Percentiles rank a stretch among this genome's conserved stretches.
Evolutionary conservation across 1,140 invertebrate species (phyloP).

Genomic region (Galendromus occidentalis): DNA sequence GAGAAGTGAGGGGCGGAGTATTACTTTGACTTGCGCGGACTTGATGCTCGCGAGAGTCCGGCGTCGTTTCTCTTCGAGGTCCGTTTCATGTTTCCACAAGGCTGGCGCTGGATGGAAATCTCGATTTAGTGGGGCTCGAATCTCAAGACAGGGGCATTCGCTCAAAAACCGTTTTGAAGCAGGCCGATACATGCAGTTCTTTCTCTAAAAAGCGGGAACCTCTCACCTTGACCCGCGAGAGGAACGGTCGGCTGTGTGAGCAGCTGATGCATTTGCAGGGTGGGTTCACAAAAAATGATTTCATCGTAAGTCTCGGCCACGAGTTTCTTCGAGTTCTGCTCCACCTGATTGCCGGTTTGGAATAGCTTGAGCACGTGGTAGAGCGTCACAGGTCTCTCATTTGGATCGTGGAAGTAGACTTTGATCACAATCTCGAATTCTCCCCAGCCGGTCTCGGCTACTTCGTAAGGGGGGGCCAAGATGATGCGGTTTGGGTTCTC

Average conservation of each 20-base stretch:
- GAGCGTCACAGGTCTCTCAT: conserved; percentile 57
- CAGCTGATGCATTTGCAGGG: conserved; percentile 17
- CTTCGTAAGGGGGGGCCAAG: conserved; percentile 89
- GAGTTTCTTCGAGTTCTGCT: conserved; percentile 38
- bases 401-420: conserved; percentile 91
- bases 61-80: not conserved
- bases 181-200: too few species aligned
- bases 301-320: conserved; percentile 92
- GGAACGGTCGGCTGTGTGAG: not conserved
- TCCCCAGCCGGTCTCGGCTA: conserved; percentile 97
- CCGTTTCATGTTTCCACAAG: conserved; percentile 11
- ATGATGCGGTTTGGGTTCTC: conserved; percentile 62
- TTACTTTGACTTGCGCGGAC: not conserved
- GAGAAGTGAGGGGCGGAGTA: not conserved
- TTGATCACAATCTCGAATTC: conserved; percentile 98
- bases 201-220: not conserved
- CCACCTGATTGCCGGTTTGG: conserved; percentile 33
- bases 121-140: too few species aligned
- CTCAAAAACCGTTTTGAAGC: too few species aligned
- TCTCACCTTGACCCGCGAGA: not conserved
- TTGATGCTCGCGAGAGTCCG: conserved; percentile 12
- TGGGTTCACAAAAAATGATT: conserved; percentile 36
- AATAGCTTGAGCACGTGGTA: conserved; percentile 92
- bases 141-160: too few species aligned
- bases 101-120: not conserved